phyloP scores from a whole-genome alignment of 1,140 invertebrate genomes.

The Plutomurus gul region DNA sequence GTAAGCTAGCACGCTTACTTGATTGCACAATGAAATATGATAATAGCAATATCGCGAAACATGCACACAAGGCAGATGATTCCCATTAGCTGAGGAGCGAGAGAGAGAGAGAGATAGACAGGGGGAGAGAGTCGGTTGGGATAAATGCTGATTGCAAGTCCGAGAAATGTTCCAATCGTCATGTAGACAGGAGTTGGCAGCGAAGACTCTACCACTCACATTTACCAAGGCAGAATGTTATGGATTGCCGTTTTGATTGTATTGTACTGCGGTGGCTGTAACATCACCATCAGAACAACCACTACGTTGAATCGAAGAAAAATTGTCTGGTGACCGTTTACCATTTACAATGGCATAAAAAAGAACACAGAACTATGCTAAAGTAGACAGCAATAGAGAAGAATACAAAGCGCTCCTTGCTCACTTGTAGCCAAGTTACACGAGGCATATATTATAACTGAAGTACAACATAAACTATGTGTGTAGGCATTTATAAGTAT shows the following conservation, averaged over 20 bases:
- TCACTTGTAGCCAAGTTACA: background rate
- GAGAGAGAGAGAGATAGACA: too few species aligned
- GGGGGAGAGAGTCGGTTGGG: too few species aligned
- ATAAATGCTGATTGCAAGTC: background rate
- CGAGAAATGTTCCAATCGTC: too few species aligned
- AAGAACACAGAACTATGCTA: background rate
- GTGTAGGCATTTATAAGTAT: too few species aligned
- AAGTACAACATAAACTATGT: too few species aligned
- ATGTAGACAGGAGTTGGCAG: too few species aligned
- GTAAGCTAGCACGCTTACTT: too few species aligned
- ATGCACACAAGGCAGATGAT: background rate
- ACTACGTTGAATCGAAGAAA: constrained; percentile 31
- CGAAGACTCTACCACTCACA: too few species aligned
- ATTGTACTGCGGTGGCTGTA: background rate
- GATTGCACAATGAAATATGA: too few species aligned
- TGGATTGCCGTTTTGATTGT: constrained; percentile 26
- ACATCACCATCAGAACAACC: background rate
- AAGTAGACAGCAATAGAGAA: background rate
- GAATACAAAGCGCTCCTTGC: background rate
- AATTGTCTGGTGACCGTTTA: constrained; percentile 33
- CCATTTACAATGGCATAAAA: constrained; percentile 26
- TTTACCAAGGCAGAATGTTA: too few species aligned
- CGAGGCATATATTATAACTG: too few species aligned
- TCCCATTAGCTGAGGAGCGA: too few species aligned
- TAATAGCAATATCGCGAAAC: background rate